These are phyloP conservation scores for Leucophenga maculata DNA, from an alignment of 2,888 invertebrate species.

Conservation along the genomic window DNA sequence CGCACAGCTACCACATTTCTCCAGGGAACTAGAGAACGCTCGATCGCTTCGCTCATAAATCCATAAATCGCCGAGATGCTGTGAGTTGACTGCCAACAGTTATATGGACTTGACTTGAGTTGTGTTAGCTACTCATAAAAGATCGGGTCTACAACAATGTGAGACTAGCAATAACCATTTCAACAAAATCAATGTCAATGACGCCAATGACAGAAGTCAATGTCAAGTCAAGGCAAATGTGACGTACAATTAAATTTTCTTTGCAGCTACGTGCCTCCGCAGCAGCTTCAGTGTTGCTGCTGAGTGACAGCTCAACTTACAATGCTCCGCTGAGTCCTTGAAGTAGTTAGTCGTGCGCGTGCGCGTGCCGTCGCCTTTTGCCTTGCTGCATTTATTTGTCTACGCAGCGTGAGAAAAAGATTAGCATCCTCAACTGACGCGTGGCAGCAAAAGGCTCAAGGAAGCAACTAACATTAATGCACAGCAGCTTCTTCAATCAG, in stretches of 20 bases:
- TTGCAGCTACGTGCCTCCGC: conserved; percentile 35
- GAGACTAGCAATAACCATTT: neutral
- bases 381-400: neutral
- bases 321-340: neutral
- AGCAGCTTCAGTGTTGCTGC: conserved; percentile 31
- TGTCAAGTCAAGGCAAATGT: conserved; percentile 42
- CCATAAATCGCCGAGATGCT: conserved; percentile 42
- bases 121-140: neutral
- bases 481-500: conserved; percentile 25
- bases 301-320: neutral
- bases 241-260: conserved; percentile 34
- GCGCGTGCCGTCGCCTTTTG: conserved; percentile 39
- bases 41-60: conserved; percentile 36
- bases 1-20: conserved; percentile 15
- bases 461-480: neutral
- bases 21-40: neutral
- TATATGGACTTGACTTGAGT: conserved; percentile 26
- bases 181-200: conserved; percentile 21
- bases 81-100: neutral
- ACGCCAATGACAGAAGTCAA: conserved; percentile 25
- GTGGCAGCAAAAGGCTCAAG: conserved; percentile 8
- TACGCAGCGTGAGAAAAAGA: neutral
- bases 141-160: neutral
- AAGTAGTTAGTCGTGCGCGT: conserved; percentile 37
- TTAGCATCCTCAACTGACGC: neutral